phyloP scores from a whole-genome alignment of 1,140 invertebrate species.

The Aplysia californica region DNA sequence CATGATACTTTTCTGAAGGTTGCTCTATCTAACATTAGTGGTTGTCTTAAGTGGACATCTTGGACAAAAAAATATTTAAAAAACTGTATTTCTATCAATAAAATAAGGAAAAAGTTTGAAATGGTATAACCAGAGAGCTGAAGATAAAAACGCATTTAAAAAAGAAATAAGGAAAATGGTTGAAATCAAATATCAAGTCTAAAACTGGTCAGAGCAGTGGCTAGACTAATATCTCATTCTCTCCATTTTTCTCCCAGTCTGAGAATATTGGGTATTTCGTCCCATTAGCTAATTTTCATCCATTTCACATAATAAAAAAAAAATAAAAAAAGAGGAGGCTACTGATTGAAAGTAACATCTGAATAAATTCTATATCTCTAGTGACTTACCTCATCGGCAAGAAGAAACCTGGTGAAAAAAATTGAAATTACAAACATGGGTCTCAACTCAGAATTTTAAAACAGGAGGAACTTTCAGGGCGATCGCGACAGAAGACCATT shows the following conservation, averaged over 20 bases:
- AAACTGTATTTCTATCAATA: neutral
- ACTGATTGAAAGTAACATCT: neutral
- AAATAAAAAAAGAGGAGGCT: neutral
- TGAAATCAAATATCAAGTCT: too few relatives aligned
- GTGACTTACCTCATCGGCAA: slow-evolving; percentile 58
- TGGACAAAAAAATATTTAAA: neutral
- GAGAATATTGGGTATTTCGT: neutral
- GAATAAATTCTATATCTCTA: neutral
- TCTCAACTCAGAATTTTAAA: too few relatives aligned
- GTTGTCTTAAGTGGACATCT: too few relatives aligned
- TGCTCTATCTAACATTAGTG: neutral
- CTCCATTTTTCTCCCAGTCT: neutral
- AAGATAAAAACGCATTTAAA: neutral
- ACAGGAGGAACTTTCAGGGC: neutral
- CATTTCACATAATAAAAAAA: neutral
- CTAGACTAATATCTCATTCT: too few relatives aligned
- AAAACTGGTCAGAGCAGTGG: too few relatives aligned
- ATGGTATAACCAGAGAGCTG: neutral
- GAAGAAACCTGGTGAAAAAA: slow-evolving; percentile 53
- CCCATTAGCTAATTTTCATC: neutral
- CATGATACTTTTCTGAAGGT: neutral
- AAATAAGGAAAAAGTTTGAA: neutral
- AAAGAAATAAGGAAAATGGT: neutral
- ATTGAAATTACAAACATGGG: neutral
- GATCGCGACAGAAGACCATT: neutral